Conservation (phyloP, 2,113 vertebrate genomes). For the Myodes glareolus region DNA sequence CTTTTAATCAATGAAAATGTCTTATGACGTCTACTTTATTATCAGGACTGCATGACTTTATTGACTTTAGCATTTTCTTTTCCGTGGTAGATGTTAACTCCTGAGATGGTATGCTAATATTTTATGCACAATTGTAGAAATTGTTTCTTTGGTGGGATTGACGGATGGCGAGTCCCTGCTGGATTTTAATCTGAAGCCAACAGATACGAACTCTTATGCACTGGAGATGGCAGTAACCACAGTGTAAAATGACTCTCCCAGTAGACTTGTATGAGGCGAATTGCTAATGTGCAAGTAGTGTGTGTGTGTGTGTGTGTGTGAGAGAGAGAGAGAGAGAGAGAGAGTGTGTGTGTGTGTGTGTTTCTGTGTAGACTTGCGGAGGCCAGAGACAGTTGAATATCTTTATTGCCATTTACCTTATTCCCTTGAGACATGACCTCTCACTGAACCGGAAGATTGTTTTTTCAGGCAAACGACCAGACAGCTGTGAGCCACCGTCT, state of each 20-base stretch:
- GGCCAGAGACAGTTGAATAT: background rate
- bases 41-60: background rate
- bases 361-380: background rate
- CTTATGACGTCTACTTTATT: background rate
- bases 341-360: background rate
- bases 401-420: background rate
- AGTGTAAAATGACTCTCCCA: background rate
- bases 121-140: background rate
- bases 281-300: background rate
- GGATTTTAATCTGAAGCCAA: conserved; percentile 17
- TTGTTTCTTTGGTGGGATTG: background rate
- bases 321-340: too few species aligned
- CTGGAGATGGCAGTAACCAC: background rate
- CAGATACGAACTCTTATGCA: background rate
- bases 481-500: background rate
- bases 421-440: background rate
- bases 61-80: conserved; percentile 12
- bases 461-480: background rate
- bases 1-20: conserved; percentile 34
- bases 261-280: background rate
- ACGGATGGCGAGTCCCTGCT: background rate
- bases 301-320: too few species aligned
- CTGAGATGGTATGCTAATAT: background rate
- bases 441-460: background rate
- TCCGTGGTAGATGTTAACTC: background rate